Conservation (phyloP, 37 sponge, comb jelly and placozoan genomes). For the Chondrosia reniformis region DNA sequence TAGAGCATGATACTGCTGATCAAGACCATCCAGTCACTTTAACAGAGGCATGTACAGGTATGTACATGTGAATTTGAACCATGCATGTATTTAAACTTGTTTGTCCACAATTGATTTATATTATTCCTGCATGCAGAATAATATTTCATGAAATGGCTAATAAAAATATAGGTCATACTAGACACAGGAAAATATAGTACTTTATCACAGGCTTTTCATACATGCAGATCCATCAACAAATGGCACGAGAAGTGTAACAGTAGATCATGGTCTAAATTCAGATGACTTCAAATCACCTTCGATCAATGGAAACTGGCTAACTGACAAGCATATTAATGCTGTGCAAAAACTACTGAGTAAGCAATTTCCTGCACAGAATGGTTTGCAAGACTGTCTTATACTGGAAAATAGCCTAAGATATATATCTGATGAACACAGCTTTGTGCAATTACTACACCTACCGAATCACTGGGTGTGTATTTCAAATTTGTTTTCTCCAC, state of each 20-base stretch:
- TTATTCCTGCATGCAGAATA: too few relatives aligned
- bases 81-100: too few relatives aligned
- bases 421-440: background rate
- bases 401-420: background rate
- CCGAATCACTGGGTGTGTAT: background rate
- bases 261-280: too few relatives aligned
- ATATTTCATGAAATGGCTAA: too few relatives aligned
- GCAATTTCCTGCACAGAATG: background rate
- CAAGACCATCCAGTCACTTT: too few relatives aligned
- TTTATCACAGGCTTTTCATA: too few relatives aligned
- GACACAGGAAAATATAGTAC: too few relatives aligned
- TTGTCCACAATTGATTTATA: too few relatives aligned
- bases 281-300: background rate
- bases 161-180: too few relatives aligned
- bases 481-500: background rate
- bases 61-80: too few relatives aligned
- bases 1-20: background rate
- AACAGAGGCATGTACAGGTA: too few relatives aligned
- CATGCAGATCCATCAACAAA: background rate
- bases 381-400: background rate
- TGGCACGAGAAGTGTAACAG: background rate
- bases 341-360: background rate
- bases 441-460: background rate
- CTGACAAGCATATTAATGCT: background rate
- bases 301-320: background rate